Conservation (phyloP, 2,888 invertebrate species). For the Heliconius erato region DNA sequence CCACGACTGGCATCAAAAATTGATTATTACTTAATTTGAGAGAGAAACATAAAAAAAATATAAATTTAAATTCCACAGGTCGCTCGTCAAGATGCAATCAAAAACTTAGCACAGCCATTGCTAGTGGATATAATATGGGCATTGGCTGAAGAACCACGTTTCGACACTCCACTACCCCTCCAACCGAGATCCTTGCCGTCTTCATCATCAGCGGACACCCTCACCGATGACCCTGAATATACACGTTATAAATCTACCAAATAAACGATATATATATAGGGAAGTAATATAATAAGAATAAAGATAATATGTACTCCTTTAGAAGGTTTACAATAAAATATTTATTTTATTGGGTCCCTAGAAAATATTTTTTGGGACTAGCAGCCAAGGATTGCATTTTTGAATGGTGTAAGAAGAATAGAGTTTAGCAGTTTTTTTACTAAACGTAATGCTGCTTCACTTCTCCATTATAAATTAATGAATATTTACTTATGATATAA, state of each 20-base stretch:
- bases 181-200: slow-evolving; percentile 68
- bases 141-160: slow-evolving; percentile 90
- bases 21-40: too few relatives aligned
- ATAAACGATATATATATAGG: slow-evolving; percentile 19
- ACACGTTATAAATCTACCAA: slow-evolving; percentile 59
- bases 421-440: not conserved
- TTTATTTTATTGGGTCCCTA: too few relatives aligned
- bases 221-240: slow-evolving; percentile 70
- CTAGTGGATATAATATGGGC: slow-evolving; percentile 95
- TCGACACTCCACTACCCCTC: slow-evolving; percentile 63
- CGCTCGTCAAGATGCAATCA: slow-evolving; percentile 92
- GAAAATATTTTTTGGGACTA: not conserved
- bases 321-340: not conserved
- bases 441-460: too few relatives aligned
- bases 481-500: too few relatives aligned
- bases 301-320: not conserved
- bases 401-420: not conserved
- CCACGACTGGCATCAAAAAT: too few relatives aligned
- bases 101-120: slow-evolving; percentile 91
- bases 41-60: not conserved
- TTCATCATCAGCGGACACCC: slow-evolving; percentile 74
- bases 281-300: not conserved
- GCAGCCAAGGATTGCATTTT: not conserved
- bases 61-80: slow-evolving; percentile 83
- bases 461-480: too few relatives aligned